Conservation (phyloP, 2,888 invertebrate genomes). For the Cryptops parisi region DNA sequence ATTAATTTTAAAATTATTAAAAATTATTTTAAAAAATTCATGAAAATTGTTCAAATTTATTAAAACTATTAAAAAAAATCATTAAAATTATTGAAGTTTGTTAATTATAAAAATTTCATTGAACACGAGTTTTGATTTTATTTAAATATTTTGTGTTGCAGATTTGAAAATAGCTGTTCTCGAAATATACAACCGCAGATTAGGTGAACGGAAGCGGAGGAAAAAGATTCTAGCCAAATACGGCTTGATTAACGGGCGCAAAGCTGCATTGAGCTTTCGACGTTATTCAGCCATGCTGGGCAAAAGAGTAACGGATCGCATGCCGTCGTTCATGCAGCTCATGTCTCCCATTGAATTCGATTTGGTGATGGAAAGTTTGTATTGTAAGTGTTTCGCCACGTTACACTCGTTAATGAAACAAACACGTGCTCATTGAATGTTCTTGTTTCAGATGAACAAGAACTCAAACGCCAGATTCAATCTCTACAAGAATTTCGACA, state of each 20-base stretch:
- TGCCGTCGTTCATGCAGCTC: constrained; percentile 61
- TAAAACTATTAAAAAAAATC: too few species aligned
- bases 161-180: constrained; percentile 54
- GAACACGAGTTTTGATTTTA: background rate
- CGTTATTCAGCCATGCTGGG: constrained; percentile 46
- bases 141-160: constrained; percentile 34
- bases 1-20: too few species aligned
- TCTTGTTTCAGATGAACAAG: background rate
- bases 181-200: constrained; percentile 54
- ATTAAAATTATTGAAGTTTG: too few species aligned
- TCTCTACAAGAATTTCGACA: background rate
- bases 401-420: too few species aligned
- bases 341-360: constrained; percentile 57
- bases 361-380: constrained; percentile 57
- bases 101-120: too few species aligned
- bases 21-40: too few species aligned
- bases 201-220: constrained; percentile 55
- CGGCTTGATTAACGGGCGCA: constrained; percentile 61
- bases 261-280: constrained; percentile 50
- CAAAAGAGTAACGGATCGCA: constrained; percentile 38
- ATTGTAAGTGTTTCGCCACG: too few species aligned
- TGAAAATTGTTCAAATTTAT: too few species aligned
- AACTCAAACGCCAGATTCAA: background rate
- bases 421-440: too few species aligned
- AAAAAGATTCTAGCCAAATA: constrained; percentile 57